Percentiles rank a stretch among this genome's conserved stretches.
phyloP scores from a whole-genome alignment of 2,113 vertebrate species.

The Oreotrochilus melanogaster region DNA sequence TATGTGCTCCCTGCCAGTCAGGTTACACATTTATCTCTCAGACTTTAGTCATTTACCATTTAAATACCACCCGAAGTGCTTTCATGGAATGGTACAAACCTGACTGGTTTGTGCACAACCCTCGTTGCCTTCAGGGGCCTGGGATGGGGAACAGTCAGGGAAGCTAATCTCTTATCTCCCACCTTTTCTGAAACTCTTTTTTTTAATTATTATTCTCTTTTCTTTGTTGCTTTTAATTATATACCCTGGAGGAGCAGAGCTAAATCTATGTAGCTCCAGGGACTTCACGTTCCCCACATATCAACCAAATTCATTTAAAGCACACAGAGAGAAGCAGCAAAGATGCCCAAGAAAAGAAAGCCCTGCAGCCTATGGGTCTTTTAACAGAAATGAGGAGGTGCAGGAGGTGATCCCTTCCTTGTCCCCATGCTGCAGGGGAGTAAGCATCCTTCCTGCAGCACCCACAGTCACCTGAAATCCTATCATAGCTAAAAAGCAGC shows the following conservation, averaged over 20 bases:
- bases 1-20: background rate
- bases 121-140: background rate
- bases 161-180: background rate
- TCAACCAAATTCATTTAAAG: background rate
- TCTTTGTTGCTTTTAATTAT: background rate
- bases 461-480: background rate
- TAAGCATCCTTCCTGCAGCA: background rate
- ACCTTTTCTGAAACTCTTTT: background rate
- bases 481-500: background rate
- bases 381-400: rapidly evolving
- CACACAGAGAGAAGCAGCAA: background rate
- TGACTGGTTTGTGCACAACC: rapidly evolving
- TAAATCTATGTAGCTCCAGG: background rate
- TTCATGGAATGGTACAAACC: background rate
- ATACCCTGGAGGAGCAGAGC: background rate
- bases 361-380: background rate
- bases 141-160: background rate
- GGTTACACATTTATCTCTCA: background rate
- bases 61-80: background rate
- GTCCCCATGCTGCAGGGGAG: background rate
- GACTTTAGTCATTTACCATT: background rate
- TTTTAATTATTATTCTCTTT: background rate
- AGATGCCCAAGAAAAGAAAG: background rate
- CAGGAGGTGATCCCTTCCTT: background rate
- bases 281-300: background rate